Base-by-base conservation (phyloP, 1,140 invertebrate species). In the Cotesia typhae region DNA sequence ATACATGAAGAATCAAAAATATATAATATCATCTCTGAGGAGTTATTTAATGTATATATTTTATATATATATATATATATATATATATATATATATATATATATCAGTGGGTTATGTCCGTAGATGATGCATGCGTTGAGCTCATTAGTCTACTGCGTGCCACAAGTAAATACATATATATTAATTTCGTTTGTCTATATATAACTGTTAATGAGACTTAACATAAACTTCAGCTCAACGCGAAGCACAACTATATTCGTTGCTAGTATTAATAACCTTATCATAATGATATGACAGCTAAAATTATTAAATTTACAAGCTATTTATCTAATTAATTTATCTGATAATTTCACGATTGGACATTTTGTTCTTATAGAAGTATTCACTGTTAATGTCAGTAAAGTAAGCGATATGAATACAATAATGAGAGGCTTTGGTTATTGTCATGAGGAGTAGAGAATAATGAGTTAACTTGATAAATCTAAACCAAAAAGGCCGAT, bases 361-460 rank as follows among this genome's bases (percentile, higher is more conserved):
- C 7, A 20, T n/a, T 17, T 59, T 3, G 12, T 59, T 35, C 55
- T 35, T 59, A 12, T 59, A 59, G 55, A 9, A 9, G 41, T 47
- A 0, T 9, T 47, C 28, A 28, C 6, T n/a, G 53, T 20, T 20
- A 57, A 6, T 12, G 20, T 57, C 2, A 57, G 9, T 10, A 28
- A 36, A 28, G 35, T 7, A 17, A 20, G 17, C 17, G 6, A 28
- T 20, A 28, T 20, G 57, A 55, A 59, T 20, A 59, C 6, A 38
- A 20, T 4, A 4, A 70, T 47, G 12, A 36, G 38, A n/a, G 12
- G 28, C 68, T 67, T 69, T 77, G 75, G 77, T 85, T 86, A 83
- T 85, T 87, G 82, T 87, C 85, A 82, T 80, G 73, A 70, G 57
- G 55, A 53, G n/a, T 41, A 28, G 10, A 72, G 66, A 35, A 59